Base-by-base conservation (phyloP, 35 echinoderm and acorn worm genomes). In the Diadema setosum region DNA sequence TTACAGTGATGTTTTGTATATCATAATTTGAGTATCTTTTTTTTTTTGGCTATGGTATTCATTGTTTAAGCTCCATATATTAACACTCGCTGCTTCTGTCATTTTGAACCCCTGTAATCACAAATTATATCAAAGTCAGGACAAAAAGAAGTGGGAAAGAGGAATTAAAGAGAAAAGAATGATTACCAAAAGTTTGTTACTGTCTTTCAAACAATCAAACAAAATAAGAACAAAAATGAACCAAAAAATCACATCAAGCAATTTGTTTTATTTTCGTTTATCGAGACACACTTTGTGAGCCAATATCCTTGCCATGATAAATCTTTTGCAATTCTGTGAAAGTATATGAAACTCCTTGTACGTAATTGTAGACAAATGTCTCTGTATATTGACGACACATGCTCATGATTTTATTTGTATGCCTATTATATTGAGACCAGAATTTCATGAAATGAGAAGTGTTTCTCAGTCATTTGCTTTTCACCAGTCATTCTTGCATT, bases 31-130 rank as follows among this genome's bases (percentile, higher is more conserved):
- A 36, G 24, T 78, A 42, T 43, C 24, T 35, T 42, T 78, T 78
- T 78, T 43, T 35, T 42, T 78, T 78, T 78, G 39, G 73, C 73
- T 78, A 78, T 78, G 73, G 73, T 78, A 78, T 78, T 44, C 73
- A 78, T 44, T 44, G 33, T 78, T 42, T 21, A n/a, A 78, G 73
- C 36, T 78, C 73, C 73, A 78, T 78, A 78, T 78, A 78, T 78
- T 78, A 78, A 78, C 73, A 78, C n/a, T 17, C 30, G 73, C 73
- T 78, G 73, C 73, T 78, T 78, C 37, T 5, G 30, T 67, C 73
- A 44, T 78, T 78, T 78, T 78, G 73, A 35, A 34, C 73, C 21
- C 30, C 63, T 67, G 30, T 33, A 33, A 8, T 67, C 63, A 26
- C 8, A 5, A 33, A 67, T 67, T 7, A 67, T 33, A 67, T 2